Conservation (phyloP, 1,140 invertebrate species). For the Plodia interpunctella region DNA sequence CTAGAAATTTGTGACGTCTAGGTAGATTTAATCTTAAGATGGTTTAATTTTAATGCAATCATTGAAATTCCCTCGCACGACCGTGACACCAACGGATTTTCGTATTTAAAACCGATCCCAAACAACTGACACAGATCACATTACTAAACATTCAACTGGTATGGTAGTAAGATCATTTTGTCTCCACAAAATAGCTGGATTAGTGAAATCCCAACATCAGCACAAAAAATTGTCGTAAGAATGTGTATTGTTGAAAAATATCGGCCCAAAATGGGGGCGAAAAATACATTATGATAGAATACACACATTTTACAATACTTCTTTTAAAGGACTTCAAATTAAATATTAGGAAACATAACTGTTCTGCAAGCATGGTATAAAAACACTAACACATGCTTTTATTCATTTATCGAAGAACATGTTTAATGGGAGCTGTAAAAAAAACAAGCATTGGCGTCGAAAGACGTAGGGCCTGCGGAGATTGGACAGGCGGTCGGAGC, state of each 20-base stretch:
- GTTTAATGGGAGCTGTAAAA: conserved; percentile 67
- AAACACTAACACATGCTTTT: conserved; percentile 55
- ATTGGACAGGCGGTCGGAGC: conserved; percentile 43
- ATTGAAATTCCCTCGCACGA: neutral
- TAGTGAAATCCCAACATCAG: conserved; percentile 3
- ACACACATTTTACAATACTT: too few relatives aligned
- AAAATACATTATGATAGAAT: too few relatives aligned
- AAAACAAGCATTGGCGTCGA: conserved; percentile 71
- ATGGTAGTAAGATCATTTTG: conserved; percentile 13
- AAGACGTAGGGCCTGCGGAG: conserved; percentile 69
- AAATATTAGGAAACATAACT: too few relatives aligned
- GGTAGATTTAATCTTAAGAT: neutral
- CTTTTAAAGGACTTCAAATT: too few relatives aligned
- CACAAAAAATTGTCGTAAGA: neutral
- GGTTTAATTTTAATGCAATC: neutral
- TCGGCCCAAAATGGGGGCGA: conserved; percentile 1
- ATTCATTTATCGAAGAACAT: conserved; percentile 63
- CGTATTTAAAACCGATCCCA: neutral
- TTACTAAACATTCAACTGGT: conserved; percentile 4
- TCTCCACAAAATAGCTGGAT: conserved; percentile 23
- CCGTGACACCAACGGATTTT: neutral
- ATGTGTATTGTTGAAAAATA: conserved; percentile 1
- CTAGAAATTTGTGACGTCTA: neutral
- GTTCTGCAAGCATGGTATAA: conserved; percentile 26
- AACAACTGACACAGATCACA: neutral